These are phyloP conservation scores for Anthrax anthrax DNA, from an alignment of 2,888 invertebrate species.

Conservation along the genomic window DNA sequence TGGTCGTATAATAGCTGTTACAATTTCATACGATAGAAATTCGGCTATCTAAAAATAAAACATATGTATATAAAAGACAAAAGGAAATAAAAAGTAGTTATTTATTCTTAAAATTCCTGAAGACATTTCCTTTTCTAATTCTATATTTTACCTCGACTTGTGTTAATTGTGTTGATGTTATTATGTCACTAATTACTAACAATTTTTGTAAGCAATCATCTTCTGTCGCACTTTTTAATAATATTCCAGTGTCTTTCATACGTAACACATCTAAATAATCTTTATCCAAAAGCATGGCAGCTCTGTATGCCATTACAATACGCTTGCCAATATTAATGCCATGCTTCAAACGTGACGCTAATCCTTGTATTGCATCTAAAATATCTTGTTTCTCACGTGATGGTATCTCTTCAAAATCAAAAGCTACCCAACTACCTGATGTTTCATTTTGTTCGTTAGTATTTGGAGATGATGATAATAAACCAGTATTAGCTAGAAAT, in stretches of 20 bases:
- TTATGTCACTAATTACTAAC: constrained; percentile 44
- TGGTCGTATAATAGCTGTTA: constrained; percentile 35
- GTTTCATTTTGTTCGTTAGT: constrained; percentile 14
- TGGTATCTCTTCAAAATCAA: constrained; percentile 31
- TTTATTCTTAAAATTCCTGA: background rate
- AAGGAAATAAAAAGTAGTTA: background rate
- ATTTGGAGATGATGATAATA: constrained; percentile 9
- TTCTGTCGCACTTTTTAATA: constrained; percentile 39
- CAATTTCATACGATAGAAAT: constrained; percentile 42
- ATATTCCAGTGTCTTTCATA: constrained; percentile 36
- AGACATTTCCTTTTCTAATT: background rate
- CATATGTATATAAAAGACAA: no score
- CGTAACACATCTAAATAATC: constrained; percentile 41
- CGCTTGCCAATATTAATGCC: constrained; percentile 40
- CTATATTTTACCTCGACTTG: constrained; percentile 31
- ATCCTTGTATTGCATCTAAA: constrained; percentile 34
- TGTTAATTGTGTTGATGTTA: constrained; percentile 40
- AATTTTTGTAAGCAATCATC: constrained; percentile 41
- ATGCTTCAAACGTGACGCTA: constrained; percentile 38
- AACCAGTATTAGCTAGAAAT: no score
- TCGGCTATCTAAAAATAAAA: constrained; percentile 35
- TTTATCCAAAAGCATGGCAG: constrained; percentile 41
- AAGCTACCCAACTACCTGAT: constrained; percentile 24
- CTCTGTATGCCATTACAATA: constrained; percentile 41
- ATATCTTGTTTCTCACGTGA: constrained; percentile 30